Evolutionary conservation across 2,113 vertebrate species (phyloP).

Genomic region (Ploceus nigricollis): DNA sequence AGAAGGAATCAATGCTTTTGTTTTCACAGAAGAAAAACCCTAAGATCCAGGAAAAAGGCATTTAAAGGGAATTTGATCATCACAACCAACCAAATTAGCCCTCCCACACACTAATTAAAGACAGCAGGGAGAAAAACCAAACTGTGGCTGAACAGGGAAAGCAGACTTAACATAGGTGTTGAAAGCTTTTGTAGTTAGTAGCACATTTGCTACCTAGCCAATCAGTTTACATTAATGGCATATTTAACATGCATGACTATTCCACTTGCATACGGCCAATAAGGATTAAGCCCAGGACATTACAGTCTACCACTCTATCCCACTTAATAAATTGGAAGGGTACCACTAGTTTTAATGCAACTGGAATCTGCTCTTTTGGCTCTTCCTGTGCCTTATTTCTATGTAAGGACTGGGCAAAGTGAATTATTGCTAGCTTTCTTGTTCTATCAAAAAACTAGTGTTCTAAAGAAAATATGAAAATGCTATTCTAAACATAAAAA

Average conservation of each 20-base stretch:
- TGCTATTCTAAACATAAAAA: background rate
- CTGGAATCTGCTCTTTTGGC: background rate
- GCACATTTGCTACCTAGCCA: background rate
- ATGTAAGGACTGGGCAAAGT: background rate
- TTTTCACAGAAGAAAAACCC: background rate
- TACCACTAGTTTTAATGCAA: background rate
- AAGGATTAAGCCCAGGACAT: background rate
- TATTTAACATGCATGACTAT: background rate
- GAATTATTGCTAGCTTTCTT: background rate
- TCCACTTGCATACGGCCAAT: background rate
- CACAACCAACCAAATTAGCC: background rate
- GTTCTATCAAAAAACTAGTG: background rate
- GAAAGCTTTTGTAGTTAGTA: background rate
- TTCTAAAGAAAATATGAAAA: background rate
- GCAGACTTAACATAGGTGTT: background rate
- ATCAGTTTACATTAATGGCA: background rate
- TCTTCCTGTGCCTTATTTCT: background rate
- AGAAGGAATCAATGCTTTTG: background rate
- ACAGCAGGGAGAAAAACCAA: background rate
- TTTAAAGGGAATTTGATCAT: background rate
- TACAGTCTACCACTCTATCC: background rate
- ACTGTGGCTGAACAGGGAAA: background rate
- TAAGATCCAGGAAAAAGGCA: background rate
- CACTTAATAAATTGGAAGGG: background rate
- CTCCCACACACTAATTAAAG: background rate